These are phyloP conservation scores for Strigamia crassipes DNA, from an alignment of 2,888 invertebrate genomes.

Conservation along the genomic window DNA sequence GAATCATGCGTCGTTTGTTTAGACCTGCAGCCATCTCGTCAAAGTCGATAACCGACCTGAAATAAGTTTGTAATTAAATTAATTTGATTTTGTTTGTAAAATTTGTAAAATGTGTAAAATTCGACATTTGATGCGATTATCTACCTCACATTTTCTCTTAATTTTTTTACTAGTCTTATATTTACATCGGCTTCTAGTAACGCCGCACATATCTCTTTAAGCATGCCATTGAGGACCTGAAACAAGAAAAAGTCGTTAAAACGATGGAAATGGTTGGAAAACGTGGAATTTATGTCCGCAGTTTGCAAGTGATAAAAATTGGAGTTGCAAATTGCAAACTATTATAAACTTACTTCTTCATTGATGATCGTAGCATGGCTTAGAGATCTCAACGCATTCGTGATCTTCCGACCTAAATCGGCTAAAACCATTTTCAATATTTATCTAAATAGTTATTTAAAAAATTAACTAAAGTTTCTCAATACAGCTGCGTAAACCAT, in stretches of 20 bases:
- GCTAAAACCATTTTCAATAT: constrained; percentile 91
- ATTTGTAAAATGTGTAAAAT: too few species aligned
- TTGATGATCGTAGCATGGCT: constrained; percentile 98
- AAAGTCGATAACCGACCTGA: constrained; percentile 90
- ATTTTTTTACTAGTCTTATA: constrained; percentile 89
- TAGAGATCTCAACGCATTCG: constrained; percentile 93
- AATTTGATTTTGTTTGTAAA: background rate
- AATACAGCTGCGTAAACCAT: background rate
- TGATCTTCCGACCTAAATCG: constrained; percentile 98
- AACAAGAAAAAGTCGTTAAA: constrained; percentile 48
- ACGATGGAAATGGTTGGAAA: too few species aligned
- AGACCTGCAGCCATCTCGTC: constrained; percentile 98
- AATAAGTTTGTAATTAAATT: constrained; percentile 12
- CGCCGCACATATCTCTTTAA: constrained; percentile 97
- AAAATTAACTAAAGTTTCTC: background rate
- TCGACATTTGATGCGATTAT: too few species aligned
- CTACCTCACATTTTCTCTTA: constrained; percentile 90
- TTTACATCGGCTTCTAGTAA: constrained; percentile 96
- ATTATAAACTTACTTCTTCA: constrained; percentile 78
- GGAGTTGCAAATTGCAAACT: too few species aligned
- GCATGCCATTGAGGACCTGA: constrained; percentile 96
- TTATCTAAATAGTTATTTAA: background rate
- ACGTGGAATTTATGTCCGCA: too few species aligned
- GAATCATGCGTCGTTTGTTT: constrained; percentile 97
- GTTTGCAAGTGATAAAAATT: too few species aligned